Evolutionary conservation across 2,113 vertebrate genomes (phyloP).

Genomic region (Neodon shergylaensis): DNA sequence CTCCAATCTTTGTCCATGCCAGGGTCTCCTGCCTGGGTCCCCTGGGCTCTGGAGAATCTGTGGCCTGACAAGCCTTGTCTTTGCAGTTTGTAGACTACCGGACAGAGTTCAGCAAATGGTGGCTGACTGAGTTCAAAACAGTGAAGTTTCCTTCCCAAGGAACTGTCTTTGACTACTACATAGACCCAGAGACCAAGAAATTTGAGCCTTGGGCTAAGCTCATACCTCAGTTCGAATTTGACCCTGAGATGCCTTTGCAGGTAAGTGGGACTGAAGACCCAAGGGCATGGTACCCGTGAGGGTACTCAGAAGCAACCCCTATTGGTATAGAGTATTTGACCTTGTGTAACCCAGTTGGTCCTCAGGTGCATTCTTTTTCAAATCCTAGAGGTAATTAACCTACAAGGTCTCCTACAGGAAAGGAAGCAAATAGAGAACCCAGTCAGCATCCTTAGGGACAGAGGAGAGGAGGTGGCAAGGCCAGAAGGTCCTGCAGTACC

Average conservation of each 20-base stretch:
- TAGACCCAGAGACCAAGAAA: constrained; percentile 94
- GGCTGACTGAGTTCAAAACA: constrained; percentile 95
- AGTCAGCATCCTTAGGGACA: not conserved
- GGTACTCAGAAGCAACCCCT: too few species aligned
- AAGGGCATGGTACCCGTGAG: too few species aligned
- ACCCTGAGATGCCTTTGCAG: constrained; percentile 93
- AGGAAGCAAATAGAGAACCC: not conserved
- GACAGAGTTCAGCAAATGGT: constrained; percentile 98
- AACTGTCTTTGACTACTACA: constrained; percentile 96
- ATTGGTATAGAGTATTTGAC: fast-evolving
- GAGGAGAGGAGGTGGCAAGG: fast-evolving
- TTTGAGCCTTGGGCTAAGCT: constrained; percentile 97
- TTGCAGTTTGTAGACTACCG: constrained; percentile 93
- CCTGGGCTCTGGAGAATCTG: not conserved
- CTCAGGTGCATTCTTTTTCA: not conserved
- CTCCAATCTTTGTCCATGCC: not conserved
- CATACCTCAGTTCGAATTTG: constrained; percentile 93
- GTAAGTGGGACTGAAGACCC: constrained; percentile 77
- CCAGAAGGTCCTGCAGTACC: not conserved
- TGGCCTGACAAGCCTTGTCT: not conserved
- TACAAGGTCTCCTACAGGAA: not conserved
- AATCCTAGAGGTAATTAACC: not conserved
- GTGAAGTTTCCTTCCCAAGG: constrained; percentile 98
- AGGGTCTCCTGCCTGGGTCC: not conserved
- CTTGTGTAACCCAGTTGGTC: not conserved